Evolutionary conservation across 1,140 invertebrate genomes (phyloP).

Genomic region (Anastrepha obliqua): DNA sequence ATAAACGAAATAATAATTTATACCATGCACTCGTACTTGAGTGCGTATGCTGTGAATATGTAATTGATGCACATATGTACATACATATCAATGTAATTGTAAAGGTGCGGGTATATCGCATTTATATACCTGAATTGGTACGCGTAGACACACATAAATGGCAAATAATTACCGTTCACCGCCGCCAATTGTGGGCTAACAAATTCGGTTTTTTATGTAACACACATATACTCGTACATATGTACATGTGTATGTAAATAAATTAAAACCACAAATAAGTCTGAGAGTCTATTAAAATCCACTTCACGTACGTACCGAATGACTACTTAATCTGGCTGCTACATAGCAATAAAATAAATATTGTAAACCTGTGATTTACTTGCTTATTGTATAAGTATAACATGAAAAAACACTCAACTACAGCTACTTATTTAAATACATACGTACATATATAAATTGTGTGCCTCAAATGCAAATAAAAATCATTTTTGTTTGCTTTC

Average conservation of each 20-base stretch:
- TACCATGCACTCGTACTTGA: not conserved
- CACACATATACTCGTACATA: not conserved
- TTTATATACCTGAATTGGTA: not conserved
- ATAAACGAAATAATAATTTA: not conserved
- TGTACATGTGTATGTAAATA: not conserved
- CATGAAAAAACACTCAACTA: not conserved
- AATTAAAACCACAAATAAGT: not conserved
- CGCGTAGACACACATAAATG: constrained; percentile 6
- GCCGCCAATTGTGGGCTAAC: not conserved
- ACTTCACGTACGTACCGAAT: constrained; percentile 19
- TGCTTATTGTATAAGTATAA: not conserved
- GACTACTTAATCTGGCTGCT: constrained; percentile 6
- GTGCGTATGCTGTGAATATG: not conserved
- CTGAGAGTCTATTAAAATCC: constrained; percentile 20
- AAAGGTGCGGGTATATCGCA: not conserved
- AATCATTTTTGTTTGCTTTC: not conserved
- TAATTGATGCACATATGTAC: not conserved
- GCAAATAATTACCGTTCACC: constrained; percentile 10
- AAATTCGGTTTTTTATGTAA: constrained; percentile 16
- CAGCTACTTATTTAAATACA: not conserved
- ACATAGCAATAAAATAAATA: constrained; percentile 10
- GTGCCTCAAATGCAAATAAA: not conserved
- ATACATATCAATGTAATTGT: not conserved
- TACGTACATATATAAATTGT: not conserved
- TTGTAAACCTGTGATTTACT: not conserved